phyloP scores from a whole-genome alignment of 2,888 invertebrate species.

The Macroteleia sp. region DNA sequence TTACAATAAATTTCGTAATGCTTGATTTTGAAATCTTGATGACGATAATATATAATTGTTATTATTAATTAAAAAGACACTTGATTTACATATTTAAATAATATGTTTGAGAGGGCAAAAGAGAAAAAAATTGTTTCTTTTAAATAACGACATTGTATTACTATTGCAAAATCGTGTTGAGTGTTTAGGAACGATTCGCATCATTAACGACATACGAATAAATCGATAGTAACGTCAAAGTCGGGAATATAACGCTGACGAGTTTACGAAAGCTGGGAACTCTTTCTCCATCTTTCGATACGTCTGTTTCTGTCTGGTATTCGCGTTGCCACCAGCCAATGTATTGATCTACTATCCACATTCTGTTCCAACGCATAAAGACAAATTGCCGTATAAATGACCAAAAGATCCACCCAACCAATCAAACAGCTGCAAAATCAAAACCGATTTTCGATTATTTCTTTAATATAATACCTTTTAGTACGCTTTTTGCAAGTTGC shows the following conservation, averaged over 20 bases:
- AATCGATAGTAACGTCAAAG: constrained; percentile 49
- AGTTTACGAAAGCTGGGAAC: constrained; percentile 50
- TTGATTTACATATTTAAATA: no score
- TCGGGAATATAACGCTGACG: constrained; percentile 35
- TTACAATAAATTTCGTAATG: no score
- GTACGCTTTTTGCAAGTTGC: no score
- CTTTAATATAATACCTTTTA: constrained; percentile 14
- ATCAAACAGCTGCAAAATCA: no score
- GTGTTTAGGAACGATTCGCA: no score
- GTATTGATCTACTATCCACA: constrained; percentile 80
- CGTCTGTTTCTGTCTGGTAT: constrained; percentile 49
- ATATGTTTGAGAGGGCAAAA: no score
- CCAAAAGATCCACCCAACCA: constrained; percentile 25
- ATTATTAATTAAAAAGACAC: no score
- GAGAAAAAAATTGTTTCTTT: no score
- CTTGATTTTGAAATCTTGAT: no score
- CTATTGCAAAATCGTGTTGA: no score
- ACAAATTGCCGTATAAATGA: constrained; percentile 69
- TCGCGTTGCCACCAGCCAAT: constrained; percentile 67
- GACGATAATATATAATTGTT: no score
- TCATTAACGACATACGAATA: constrained; percentile 41
- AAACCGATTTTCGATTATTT: constrained; percentile 25
- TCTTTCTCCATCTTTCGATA: constrained; percentile 32
- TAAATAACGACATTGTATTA: no score
- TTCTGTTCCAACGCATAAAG: constrained; percentile 78